phyloP scores from a whole-genome alignment of 2,113 vertebrate genomes.

The Eublepharis macularius region DNA sequence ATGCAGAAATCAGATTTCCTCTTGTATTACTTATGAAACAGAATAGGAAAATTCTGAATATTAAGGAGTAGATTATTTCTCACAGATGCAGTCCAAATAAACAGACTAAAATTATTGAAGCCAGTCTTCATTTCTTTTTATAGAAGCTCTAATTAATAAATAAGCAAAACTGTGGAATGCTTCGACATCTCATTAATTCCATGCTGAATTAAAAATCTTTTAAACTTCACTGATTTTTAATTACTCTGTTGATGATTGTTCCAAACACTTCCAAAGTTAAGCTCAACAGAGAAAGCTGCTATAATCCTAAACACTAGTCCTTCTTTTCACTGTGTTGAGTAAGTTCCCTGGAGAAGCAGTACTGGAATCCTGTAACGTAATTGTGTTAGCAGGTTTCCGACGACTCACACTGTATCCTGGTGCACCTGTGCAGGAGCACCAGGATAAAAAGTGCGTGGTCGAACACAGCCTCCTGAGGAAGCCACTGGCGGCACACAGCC shows the following conservation, averaged over 20 bases:
- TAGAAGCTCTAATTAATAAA: constrained; percentile 39
- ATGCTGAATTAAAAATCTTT: constrained; percentile 53
- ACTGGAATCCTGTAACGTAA: no score
- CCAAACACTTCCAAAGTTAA: constrained; percentile 28
- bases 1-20: constrained; percentile 35
- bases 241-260: constrained; percentile 53
- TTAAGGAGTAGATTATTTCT: constrained; percentile 31
- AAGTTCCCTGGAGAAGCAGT: no score
- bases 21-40: constrained; percentile 26
- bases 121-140: constrained; percentile 40
- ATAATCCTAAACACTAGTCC: neutral
- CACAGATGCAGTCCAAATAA: constrained; percentile 33
- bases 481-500: no score
- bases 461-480: no score
- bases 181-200: constrained; percentile 47
- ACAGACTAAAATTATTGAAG: constrained; percentile 17
- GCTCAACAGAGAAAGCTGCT: neutral
- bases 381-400: no score
- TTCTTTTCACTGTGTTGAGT: neutral
- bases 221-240: constrained; percentile 64
- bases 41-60: constrained; percentile 19
- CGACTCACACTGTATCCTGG: no score
- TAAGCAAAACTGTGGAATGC: constrained; percentile 39
- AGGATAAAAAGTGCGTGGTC: no score
- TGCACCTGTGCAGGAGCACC: no score